Base-by-base conservation (phyloP, 2,113 vertebrate genomes). In the Esox niger region DNA sequence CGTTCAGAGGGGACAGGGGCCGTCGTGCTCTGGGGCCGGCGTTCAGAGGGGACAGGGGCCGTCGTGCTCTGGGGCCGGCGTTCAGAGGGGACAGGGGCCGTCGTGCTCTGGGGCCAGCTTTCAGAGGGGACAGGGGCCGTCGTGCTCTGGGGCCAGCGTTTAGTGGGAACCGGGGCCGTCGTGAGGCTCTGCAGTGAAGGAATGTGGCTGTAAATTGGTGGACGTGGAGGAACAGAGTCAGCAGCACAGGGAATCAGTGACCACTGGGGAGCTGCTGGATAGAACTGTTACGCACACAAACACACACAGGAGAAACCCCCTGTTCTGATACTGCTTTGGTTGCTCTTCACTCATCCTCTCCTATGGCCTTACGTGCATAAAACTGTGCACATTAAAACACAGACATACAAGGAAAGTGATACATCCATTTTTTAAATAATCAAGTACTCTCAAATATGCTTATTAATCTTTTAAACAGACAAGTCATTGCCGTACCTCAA, bases 151-250 rank as follows among this genome's bases (percentile, higher is more conserved):
- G 35, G 15, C 35, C 35, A 13, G 35, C 13, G 35, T 38, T 9
- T 13, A 13, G 35, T 43, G n/a, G 38, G 15, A 15, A 43, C 72
- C 59, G 30, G 67, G 76, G 71, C 67, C 61, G 25, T 74, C 33
- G 26, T 74, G 74, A 68, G 76, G 83, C 66, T 81, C 62, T 43
- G 26, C 1, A 47, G 62, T 57, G 70, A 56, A 86, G 82, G 86
- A 90, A 91, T 89, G 88, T 11, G 64, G 69, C 75, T 70, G 68
- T 83, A 79, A 87, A 87, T 60, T 65, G 70, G 75, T 66, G 74
- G n/a, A 52, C 70, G 78, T 61, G 67, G 69, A 79, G 74, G 33
- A 82, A 80, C 75, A 78, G 78, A 74, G 80, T 79, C 70, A 75
- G 2, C 20, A 25, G 81, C 64, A 82, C 80, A 78, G 80, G 75